Base-by-base conservation (phyloP, 2,797 vertebrate species). In the Gouania willdenowi region DNA sequence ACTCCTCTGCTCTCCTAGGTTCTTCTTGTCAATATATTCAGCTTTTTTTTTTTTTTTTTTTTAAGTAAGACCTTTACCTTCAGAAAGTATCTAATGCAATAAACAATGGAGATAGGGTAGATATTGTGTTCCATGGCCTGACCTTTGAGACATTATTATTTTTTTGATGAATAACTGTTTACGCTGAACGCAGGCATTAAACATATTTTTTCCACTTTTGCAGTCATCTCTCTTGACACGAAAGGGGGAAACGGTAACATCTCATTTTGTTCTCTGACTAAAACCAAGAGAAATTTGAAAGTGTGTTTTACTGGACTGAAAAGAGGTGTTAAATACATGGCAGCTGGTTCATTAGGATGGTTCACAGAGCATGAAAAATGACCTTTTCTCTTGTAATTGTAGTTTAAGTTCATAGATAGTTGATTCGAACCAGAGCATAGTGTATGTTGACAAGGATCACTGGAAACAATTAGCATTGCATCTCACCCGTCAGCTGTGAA, bases 121-220 rank as follows among this genome's bases (percentile, higher is more conserved):
- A 89, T 89, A 88, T 90, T 90, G 87, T 87, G 81, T 86, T 88
- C 89, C 88, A 89, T 86, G 78, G 81, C 80, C 77, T 91, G 87
- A 90, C 88, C 88, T 90, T 90, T 91, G 81, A 89, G 66, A 63
- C 85, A 70, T 88, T 89, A 87, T 83, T 86, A 79, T 83, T 84
- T 82, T 81, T 87, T 84, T 89, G 87, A 89, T 88, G 80, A 88
- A 90, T 86, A 85, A 86, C 84, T 83, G 79, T 73, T 82, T 78
- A 71, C 82, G 65, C 72, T 44, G 65, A 85, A 83, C 79, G 81
- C 77, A 33, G 57, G 56, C 67, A 73, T 83, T 81, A 85, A 77
- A 79, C 62, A 79, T 57, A 69, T 79, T 81, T 84, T 63, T 75
- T 53, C 64, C 71, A 67, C 71, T 72, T 74, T 81, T 66, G 37